Evolutionary conservation across 2,113 vertebrate genomes (phyloP).

Genomic region (Apodemus speciosus): DNA sequence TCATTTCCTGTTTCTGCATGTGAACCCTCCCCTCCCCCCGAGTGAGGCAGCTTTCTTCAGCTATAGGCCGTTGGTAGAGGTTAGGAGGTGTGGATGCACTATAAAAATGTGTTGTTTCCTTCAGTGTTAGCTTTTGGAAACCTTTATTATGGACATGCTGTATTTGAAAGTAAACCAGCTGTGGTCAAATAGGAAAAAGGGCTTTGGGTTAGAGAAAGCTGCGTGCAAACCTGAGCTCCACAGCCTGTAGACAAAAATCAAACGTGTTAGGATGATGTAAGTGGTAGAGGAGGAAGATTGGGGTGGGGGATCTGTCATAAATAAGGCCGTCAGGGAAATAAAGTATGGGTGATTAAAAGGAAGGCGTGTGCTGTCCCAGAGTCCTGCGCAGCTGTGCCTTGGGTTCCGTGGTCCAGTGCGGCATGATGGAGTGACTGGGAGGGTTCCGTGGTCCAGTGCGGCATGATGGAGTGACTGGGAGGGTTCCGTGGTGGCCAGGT

Average conservation of each 20-base stretch:
- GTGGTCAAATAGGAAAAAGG: not conserved
- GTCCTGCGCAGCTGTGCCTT: not conserved
- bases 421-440: not conserved
- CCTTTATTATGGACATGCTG: not conserved
- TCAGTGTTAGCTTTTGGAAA: not conserved
- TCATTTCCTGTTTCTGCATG: not conserved
- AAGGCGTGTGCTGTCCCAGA: not conserved
- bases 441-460: not conserved
- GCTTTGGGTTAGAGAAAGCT: not conserved
- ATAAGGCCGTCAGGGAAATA: not conserved
- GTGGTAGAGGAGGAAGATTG: not conserved
- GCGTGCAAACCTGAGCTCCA: not conserved
- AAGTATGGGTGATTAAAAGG: not conserved
- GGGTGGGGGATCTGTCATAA: too few relatives aligned
- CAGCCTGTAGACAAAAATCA: not conserved
- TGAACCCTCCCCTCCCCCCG: not conserved
- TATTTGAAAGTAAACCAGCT: constrained; percentile 18
- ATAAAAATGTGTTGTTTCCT: not conserved
- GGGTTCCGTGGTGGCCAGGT: not conserved
- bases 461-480: not conserved
- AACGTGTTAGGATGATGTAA: not conserved
- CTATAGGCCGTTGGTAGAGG: not conserved
- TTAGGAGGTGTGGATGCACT: not conserved
- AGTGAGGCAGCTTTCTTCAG: not conserved
- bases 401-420: not conserved